These are phyloP conservation scores for Dermatophagoides farinae DNA, from an alignment of 1,140 invertebrate species.

Conservation along the genomic window DNA sequence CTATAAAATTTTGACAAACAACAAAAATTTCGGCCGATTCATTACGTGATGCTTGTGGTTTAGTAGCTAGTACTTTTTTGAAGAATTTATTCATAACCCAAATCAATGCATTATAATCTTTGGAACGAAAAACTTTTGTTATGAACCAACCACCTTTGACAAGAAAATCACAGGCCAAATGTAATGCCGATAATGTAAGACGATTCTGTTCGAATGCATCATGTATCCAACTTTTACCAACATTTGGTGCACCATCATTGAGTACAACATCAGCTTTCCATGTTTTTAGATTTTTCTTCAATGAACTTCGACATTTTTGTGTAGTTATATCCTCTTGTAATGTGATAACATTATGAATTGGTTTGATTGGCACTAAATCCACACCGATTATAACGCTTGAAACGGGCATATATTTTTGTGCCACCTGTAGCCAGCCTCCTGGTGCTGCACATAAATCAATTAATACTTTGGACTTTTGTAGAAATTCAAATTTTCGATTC, in stretches of 20 bases:
- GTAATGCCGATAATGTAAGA: constrained; percentile 72
- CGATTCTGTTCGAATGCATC: constrained; percentile 88
- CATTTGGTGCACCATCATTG: constrained; percentile 95
- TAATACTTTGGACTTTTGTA: constrained; percentile 83
- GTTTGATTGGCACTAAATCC: constrained; percentile 86
- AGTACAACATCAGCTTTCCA: constrained; percentile 93
- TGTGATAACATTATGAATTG: constrained; percentile 69
- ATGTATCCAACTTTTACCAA: constrained; percentile 89
- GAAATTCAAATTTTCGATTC: constrained; percentile 89
- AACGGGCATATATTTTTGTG: constrained; percentile 88
- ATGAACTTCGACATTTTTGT: constrained; percentile 45
- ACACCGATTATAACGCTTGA: constrained; percentile 84
- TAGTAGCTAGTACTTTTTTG: constrained; percentile 75
- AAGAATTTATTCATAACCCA: constrained; percentile 96
- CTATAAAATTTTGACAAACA: constrained; percentile 80
- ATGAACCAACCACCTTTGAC: constrained; percentile 80
- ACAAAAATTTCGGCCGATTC: constrained; percentile 99
- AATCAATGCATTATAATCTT: constrained; percentile 83
- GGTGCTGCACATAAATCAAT: constrained; percentile 97
- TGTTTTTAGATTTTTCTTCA: constrained; percentile 66
- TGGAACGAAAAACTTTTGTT: constrained; percentile 95
- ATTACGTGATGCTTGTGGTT: constrained; percentile 88
- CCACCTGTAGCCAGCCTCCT: constrained; percentile 99
- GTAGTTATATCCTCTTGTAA: constrained; percentile 90
- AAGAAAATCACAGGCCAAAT: constrained; percentile 80